Base-by-base conservation (phyloP, 1,140 invertebrate genomes). In the Calephelis nemesis region DNA sequence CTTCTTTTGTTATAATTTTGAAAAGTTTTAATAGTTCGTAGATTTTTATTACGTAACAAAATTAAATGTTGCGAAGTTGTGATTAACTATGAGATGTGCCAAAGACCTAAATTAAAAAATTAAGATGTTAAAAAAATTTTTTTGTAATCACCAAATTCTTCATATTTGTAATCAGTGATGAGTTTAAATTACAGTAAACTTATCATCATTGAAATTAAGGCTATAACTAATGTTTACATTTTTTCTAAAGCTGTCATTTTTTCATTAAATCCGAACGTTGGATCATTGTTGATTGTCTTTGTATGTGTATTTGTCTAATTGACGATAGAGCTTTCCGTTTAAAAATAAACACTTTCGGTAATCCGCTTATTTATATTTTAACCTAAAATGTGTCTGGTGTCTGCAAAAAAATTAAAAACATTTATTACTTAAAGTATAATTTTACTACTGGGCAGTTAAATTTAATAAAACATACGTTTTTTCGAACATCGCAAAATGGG, bases 251-350 rank as follows among this genome's bases (percentile, higher is more conserved):
- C 63, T 65, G 48, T 63, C 63, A 65, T 65, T 62, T 42, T 64
- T 49, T 54, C 47, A 68, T 68, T 68, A 72, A 69, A 67, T 73
- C 67, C 60, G 42, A 64, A 69, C 39, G 63, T 66, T 73, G 48
- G 63, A 64, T 67, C 19, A 58, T 66, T 69, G 67, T 67, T 54
- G 19, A 54, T 19, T 30, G 11, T 19, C 15, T 54, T 54, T 54
- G 52, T 7, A 69, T 62, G 65, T 68, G 62, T 73, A 63, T 73
- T 67, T 73, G 71, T 73, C 71, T 73, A 60, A 67, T 69, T 62
- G 71, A 73, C 71, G 67, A 73, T 73, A 73, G 66, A 70, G 63
- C 64, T 49, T 69, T 67, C 68, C 49, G 47, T 63, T 30, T 39
- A 48, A 48, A 30, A 54, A 54, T 11, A 30, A 30, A 54, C 30